phyloP scores from a whole-genome alignment of 2,888 invertebrate genomes.

The Plagiodera versicolora region DNA sequence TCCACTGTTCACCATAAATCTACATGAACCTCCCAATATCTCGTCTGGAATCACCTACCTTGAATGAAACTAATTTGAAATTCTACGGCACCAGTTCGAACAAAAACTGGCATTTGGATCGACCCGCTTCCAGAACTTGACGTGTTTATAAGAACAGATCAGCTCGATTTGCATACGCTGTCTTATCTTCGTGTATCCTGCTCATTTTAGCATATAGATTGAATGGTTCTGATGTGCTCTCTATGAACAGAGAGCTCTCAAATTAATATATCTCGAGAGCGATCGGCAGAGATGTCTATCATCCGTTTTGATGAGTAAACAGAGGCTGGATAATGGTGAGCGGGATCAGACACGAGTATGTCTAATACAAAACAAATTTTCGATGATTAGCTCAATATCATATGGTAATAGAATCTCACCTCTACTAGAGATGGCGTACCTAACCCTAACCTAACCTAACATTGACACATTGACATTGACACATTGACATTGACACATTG shows the following conservation, averaged over 20 bases:
- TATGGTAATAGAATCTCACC: too few relatives aligned
- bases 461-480: too few relatives aligned
- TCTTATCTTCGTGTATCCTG: constrained; percentile 29
- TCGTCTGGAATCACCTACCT: background rate
- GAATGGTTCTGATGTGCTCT: constrained; percentile 25
- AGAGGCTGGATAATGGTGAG: background rate
- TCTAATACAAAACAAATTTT: background rate
- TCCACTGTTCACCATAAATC: background rate
- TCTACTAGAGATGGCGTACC: too few relatives aligned
- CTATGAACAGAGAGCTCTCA: constrained; percentile 20
- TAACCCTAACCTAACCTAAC: too few relatives aligned
- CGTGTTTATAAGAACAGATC: constrained; percentile 17
- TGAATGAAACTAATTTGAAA: constrained; percentile 19
- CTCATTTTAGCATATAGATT: constrained; percentile 34
- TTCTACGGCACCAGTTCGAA: constrained; percentile 13
- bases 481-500: too few relatives aligned
- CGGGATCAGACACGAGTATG: background rate
- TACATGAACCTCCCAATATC: background rate
- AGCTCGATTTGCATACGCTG: constrained; percentile 24
- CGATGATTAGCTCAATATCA: too few relatives aligned
- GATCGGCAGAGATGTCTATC: background rate
- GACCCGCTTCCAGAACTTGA: background rate
- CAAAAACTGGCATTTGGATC: constrained; percentile 13
- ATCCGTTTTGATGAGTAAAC: background rate
- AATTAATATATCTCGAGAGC: constrained; percentile 21